Evolutionary conservation across 2,888 invertebrate genomes (phyloP).

Genomic region (Pandemis cinnamomeana): DNA sequence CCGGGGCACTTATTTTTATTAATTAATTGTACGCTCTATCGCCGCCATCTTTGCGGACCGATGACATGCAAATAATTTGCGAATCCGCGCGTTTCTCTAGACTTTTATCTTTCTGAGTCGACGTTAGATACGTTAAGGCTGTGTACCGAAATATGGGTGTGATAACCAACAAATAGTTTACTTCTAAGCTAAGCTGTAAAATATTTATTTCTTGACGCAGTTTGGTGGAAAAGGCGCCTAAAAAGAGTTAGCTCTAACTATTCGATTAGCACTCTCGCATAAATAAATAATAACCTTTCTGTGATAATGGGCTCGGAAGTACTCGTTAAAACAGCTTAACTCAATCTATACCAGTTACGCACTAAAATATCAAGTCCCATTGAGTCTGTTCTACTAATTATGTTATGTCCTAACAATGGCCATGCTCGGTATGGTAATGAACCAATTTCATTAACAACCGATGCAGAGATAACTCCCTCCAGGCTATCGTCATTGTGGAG

Average conservation of each 20-base stretch:
- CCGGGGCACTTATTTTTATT: constrained; percentile 45
- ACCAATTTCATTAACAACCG: constrained; percentile 65
- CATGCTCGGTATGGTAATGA: constrained; percentile 58
- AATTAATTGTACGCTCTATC: constrained; percentile 42
- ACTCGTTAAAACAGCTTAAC: not conserved
- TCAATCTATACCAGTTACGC: not conserved
- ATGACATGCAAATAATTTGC: constrained; percentile 26
- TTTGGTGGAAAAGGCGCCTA: not conserved
- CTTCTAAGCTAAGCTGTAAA: not conserved
- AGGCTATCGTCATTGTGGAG: constrained; percentile 54
- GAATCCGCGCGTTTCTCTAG: not conserved
- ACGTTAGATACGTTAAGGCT: not conserved
- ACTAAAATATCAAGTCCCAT: constrained; percentile 9
- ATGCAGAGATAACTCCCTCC: constrained; percentile 58
- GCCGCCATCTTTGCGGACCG: constrained; percentile 26
- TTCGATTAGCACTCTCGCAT: not conserved
- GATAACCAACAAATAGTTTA: not conserved
- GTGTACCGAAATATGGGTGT: not conserved
- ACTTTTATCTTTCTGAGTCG: not conserved
- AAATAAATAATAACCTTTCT: not conserved
- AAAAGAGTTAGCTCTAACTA: not conserved
- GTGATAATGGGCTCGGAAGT: not conserved
- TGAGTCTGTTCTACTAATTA: constrained; percentile 32
- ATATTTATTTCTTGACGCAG: not conserved
- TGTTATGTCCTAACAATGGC: constrained; percentile 24